Conservation (phyloP, 2,888 invertebrate genomes). For the Hyposoter dolosus region DNA sequence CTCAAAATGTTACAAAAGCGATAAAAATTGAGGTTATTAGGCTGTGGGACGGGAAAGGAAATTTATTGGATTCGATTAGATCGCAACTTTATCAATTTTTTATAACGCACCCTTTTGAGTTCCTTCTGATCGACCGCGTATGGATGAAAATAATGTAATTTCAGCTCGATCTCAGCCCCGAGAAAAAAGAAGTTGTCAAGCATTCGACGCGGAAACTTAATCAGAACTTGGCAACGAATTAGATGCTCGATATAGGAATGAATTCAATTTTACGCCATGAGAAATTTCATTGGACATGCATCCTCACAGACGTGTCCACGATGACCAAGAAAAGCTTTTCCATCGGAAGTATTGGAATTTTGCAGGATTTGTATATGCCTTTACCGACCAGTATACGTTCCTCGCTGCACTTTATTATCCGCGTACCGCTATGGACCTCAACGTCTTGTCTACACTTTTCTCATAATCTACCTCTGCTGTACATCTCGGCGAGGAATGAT, state of each 20-base stretch:
- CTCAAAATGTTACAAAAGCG: too few relatives aligned
- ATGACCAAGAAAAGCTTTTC: neutral
- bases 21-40: too few relatives aligned
- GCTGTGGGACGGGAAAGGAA: too few relatives aligned
- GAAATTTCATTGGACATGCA: neutral
- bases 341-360: conserved; percentile 43
- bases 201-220: neutral
- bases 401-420: conserved; percentile 12
- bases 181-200: neutral
- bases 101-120: too few relatives aligned
- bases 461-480: conserved; percentile 3
- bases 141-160: too few relatives aligned
- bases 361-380: conserved; percentile 42
- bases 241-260: neutral
- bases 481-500: conserved; percentile 4
- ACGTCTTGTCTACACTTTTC: conserved; percentile 39
- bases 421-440: conserved; percentile 14
- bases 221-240: neutral
- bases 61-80: too few relatives aligned
- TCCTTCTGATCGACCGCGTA: too few relatives aligned
- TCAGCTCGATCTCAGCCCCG: neutral
- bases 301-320: neutral
- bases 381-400: neutral
- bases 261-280: neutral
- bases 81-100: too few relatives aligned